phyloP scores from a whole-genome alignment of 1,140 invertebrate genomes.

The Sitophilus oryzae region DNA sequence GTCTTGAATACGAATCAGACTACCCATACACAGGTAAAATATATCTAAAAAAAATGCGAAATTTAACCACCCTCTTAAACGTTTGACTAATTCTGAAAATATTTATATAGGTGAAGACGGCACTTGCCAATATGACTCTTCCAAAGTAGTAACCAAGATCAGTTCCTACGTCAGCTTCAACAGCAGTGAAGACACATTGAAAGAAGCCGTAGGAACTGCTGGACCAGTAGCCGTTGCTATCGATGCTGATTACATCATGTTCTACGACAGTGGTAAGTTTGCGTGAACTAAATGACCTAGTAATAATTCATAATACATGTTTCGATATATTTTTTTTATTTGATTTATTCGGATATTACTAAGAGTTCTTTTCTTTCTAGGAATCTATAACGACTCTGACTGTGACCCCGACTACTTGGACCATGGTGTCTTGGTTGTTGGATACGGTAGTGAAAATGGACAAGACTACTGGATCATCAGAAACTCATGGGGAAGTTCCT shows the following conservation, averaged over 20 bases:
- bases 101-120: constrained; percentile 12
- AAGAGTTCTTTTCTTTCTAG: not conserved
- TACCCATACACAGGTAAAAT: constrained; percentile 20
- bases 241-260: constrained; percentile 60
- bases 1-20: constrained; percentile 12
- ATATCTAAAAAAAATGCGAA: too few relatives aligned
- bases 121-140: constrained; percentile 19
- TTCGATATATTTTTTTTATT: too few relatives aligned
- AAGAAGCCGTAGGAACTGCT: constrained; percentile 74
- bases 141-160: constrained; percentile 47
- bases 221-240: constrained; percentile 86
- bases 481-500: constrained; percentile 32
- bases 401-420: constrained; percentile 20
- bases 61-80: too few relatives aligned
- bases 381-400: constrained; percentile 31
- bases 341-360: too few relatives aligned
- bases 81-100: too few relatives aligned
- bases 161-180: constrained; percentile 38
- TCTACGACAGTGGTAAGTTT: constrained; percentile 23
- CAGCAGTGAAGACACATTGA: constrained; percentile 60
- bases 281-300: too few relatives aligned
- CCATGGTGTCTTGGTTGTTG: constrained; percentile 32
- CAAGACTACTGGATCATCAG: constrained; percentile 32
- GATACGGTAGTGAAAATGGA: constrained; percentile 28
- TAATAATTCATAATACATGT: too few relatives aligned